Conservation (phyloP, 2,888 invertebrate species). For the Melinaea menophilus region DNA sequence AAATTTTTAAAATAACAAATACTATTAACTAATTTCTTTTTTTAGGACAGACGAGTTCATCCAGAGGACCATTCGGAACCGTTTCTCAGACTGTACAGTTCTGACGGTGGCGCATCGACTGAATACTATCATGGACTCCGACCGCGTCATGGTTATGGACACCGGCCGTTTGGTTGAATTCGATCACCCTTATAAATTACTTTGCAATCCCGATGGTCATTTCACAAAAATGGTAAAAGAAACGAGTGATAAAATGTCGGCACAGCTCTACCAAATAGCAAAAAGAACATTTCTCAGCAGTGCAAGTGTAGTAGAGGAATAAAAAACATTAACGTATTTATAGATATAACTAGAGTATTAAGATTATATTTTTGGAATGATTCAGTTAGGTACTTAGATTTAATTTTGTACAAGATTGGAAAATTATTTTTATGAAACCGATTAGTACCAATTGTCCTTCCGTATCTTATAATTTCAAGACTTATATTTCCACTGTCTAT, state of each 20-base stretch:
- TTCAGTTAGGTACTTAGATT: constrained; percentile 38
- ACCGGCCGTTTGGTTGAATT: constrained; percentile 86
- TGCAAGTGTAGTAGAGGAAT: constrained; percentile 60
- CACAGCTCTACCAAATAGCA: constrained; percentile 64
- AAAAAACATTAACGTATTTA: constrained; percentile 21
- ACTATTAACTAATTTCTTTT: constrained; percentile 25
- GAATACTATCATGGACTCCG: constrained; percentile 95
- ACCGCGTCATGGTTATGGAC: constrained; percentile 92
- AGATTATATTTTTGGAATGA: constrained; percentile 34
- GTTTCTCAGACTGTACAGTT: constrained; percentile 90
- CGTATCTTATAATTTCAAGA: too few species aligned
- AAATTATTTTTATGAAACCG: neutral
- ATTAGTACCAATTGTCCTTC: too few species aligned
- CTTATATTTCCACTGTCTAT: too few species aligned
- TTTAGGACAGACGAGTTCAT: constrained; percentile 88
- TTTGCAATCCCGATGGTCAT: constrained; percentile 78
- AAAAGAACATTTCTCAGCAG: constrained; percentile 64
- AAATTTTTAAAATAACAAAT: neutral
- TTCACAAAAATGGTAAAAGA: constrained; percentile 84
- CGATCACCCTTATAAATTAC: constrained; percentile 82
- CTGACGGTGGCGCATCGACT: constrained; percentile 94
- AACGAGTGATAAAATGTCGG: constrained; percentile 78
- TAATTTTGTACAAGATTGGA: constrained; percentile 18
- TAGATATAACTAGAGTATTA: constrained; percentile 27
- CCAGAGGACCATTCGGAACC: constrained; percentile 87